These are phyloP conservation scores for Pyrgus malvae DNA, from an alignment of 2,888 invertebrate genomes.

Conservation along the genomic window DNA sequence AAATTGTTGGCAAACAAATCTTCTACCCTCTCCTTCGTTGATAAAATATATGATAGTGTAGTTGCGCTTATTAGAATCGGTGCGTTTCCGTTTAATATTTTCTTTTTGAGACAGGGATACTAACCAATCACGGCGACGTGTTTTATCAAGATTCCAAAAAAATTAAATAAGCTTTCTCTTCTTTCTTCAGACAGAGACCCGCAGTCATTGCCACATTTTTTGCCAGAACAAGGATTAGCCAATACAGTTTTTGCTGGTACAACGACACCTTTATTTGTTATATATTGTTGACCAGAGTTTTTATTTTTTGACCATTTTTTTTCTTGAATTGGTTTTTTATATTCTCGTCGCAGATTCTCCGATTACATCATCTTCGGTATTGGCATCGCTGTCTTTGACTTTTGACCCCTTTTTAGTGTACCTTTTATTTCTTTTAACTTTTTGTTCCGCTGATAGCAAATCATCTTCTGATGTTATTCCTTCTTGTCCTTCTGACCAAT, in stretches of 20 bases:
- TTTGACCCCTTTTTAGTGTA: conserved; percentile 16
- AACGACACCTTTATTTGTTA: background rate
- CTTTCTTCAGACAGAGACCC: conserved; percentile 1
- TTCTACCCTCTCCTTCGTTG: background rate
- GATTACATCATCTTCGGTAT: conserved; percentile 18
- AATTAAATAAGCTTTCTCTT: background rate
- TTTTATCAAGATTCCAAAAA: conserved; percentile 2
- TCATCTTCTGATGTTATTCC: conserved; percentile 15
- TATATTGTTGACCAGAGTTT: background rate
- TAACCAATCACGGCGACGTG: conserved; percentile 4
- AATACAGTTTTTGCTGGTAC: background rate
- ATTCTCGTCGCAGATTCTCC: conserved; percentile 14
- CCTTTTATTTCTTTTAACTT: conserved; percentile 14
- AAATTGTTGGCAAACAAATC: background rate
- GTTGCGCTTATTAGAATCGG: background rate
- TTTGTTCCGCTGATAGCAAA: conserved; percentile 9
- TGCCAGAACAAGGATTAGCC: conserved; percentile 4
- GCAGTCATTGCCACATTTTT: conserved; percentile 1
- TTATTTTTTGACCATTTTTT: background rate
- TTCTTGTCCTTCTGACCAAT: conserved; percentile 26
- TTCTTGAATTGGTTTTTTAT: conserved; percentile 2
- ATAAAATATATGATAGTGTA: background rate
- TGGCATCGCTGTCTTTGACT: conserved; percentile 16
- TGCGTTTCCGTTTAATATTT: background rate
- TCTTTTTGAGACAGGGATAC: background rate